Percentiles rank a stretch among this genome's conserved stretches.
Conservation (phyloP, 2,797 vertebrate species). For the Hipposideros larvatus region DNA sequence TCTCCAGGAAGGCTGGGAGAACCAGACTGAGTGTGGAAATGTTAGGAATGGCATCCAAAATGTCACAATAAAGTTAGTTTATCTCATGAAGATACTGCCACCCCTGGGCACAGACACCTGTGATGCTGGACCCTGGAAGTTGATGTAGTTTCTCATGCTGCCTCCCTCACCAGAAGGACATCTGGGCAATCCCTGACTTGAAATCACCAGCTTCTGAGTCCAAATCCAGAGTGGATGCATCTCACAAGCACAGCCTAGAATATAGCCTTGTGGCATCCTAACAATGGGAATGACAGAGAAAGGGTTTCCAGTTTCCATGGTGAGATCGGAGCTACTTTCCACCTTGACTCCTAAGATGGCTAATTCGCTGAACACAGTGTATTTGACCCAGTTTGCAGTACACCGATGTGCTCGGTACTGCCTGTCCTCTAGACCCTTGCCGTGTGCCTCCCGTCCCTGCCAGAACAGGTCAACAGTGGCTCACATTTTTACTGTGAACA, state of each 20-base stretch:
- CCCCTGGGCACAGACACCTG: background rate
- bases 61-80: too few relatives aligned
- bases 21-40: background rate
- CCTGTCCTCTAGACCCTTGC: background rate
- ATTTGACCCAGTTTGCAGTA: background rate
- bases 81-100: background rate
- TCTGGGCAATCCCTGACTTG: background rate
- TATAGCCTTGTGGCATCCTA: rapidly evolving
- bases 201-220: background rate
- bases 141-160: background rate
- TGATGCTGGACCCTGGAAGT: too few relatives aligned
- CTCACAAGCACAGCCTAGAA: background rate
- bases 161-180: background rate
- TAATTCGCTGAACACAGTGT: background rate
- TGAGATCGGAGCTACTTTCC: background rate
- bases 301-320: background rate
- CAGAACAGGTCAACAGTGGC: background rate
- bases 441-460: background rate
- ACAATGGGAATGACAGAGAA: background rate
- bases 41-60: background rate
- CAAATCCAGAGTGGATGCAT: background rate
- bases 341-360: background rate
- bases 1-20: background rate
- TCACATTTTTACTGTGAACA: background rate
- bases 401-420: background rate